phyloP scores from a whole-genome alignment of 2,113 vertebrate species.

The Psammodynastes pulverulentus region DNA sequence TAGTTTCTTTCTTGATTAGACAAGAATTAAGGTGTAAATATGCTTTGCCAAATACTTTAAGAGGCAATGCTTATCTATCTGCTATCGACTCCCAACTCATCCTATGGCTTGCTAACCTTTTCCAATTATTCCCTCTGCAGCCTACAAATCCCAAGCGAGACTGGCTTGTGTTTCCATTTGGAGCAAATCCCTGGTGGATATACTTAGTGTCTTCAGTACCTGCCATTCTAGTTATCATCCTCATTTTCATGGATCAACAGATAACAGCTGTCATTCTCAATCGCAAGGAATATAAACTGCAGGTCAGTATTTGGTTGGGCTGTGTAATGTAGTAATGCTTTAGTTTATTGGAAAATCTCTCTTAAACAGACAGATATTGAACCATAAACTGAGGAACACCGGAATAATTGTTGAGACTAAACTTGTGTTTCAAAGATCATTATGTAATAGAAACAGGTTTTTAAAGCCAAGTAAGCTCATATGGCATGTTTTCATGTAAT shows the following conservation, averaged over 20 bases:
- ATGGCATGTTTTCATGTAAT: not conserved
- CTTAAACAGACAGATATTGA: not conserved
- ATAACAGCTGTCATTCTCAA: slow-evolving; percentile 81
- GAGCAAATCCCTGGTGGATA: slow-evolving; percentile 77
- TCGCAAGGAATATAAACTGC: slow-evolving; percentile 71
- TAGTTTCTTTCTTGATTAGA: not conserved
- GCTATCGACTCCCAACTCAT: not conserved
- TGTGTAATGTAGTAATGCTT: not conserved
- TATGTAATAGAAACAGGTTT: not conserved
- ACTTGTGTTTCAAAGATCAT: not conserved
- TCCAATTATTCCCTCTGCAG: slow-evolving; percentile 35
- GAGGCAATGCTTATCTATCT: not conserved
- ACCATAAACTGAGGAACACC: not conserved
- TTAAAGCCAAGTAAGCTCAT: not conserved
- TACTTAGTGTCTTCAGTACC: slow-evolving; percentile 66
- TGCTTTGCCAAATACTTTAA: not conserved
- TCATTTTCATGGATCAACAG: slow-evolving; percentile 83
- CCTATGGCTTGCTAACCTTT: not conserved
- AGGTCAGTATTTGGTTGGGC: slow-evolving; percentile 54
- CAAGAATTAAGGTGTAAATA: not conserved
- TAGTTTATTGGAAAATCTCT: not conserved
- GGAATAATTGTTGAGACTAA: not conserved
- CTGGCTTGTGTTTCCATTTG: slow-evolving; percentile 73
- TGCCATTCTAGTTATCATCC: slow-evolving; percentile 74
- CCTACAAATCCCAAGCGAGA: slow-evolving; percentile 65